Conservation (phyloP, 2,113 vertebrate genomes). For the Callorhinus ursinus region DNA sequence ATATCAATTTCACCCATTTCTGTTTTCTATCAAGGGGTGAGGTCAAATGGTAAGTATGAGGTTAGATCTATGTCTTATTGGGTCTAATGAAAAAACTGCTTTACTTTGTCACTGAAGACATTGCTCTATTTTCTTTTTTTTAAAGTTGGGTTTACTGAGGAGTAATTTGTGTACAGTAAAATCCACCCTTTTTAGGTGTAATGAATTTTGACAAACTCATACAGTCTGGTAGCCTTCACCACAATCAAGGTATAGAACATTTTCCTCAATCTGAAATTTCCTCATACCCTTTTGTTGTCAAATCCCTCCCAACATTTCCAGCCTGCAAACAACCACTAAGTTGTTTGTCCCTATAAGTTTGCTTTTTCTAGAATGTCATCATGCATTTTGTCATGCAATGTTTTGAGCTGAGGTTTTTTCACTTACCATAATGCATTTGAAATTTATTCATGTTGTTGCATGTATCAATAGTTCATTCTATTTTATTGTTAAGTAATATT, state of each 20-base stretch:
- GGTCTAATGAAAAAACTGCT: background rate
- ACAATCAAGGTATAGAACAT: background rate
- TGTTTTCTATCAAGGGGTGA: constrained; percentile 70
- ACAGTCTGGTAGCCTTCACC: background rate
- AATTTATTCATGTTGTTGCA: background rate
- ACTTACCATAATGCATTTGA: background rate
- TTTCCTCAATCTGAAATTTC: background rate
- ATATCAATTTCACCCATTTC: constrained; percentile 71
- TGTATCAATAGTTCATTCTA: background rate
- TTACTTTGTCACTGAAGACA: background rate
- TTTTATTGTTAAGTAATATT: background rate
- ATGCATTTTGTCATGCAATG: background rate
- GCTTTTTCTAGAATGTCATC: background rate
- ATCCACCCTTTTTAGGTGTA: background rate
- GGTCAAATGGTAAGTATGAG: constrained; percentile 64
- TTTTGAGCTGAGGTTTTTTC: background rate
- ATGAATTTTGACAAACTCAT: background rate
- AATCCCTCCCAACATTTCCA: background rate
- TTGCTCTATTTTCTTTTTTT: background rate
- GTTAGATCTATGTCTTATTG: constrained; percentile 67
- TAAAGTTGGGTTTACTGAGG: background rate
- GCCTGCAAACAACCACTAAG: background rate
- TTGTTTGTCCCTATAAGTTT: background rate
- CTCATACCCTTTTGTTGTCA: background rate
- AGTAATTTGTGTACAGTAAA: background rate